Conservation (phyloP, 2,113 vertebrate species). For the Bubalus kerabau region DNA sequence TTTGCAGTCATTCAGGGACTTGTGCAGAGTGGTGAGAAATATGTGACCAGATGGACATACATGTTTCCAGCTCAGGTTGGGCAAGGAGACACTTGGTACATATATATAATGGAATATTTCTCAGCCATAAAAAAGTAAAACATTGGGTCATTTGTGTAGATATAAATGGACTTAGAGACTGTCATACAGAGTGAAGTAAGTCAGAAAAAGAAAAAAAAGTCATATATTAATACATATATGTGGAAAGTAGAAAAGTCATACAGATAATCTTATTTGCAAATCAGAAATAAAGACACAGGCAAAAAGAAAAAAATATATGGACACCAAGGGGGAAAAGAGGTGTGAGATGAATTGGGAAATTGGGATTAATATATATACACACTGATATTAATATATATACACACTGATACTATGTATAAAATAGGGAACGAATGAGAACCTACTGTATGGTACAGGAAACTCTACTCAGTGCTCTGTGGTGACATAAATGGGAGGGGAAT, state of each 20-base stretch:
- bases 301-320: not conserved
- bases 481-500: not conserved
- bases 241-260: not conserved
- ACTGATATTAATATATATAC: not conserved
- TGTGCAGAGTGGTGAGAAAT: not conserved
- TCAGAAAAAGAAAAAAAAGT: not conserved
- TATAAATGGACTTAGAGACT: not conserved
- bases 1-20: not conserved
- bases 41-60: not conserved
- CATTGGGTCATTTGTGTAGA: not conserved
- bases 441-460: not conserved
- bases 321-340: not conserved
- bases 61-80: not conserved
- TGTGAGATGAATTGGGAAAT: not conserved
- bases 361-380: not conserved
- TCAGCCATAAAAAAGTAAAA: not conserved
- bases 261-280: not conserved
- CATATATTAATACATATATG: not conserved
- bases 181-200: not conserved
- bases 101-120: not conserved
- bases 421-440: not conserved
- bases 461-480: not conserved
- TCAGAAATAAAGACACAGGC: not conserved
- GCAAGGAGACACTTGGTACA: not conserved
- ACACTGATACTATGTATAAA: not conserved